Evolutionary conservation across 64 coral and sea anemone genomes (phyloP), one percentile per base, ranked within the genome.

Genomic region (Montipora cactus): DNA sequence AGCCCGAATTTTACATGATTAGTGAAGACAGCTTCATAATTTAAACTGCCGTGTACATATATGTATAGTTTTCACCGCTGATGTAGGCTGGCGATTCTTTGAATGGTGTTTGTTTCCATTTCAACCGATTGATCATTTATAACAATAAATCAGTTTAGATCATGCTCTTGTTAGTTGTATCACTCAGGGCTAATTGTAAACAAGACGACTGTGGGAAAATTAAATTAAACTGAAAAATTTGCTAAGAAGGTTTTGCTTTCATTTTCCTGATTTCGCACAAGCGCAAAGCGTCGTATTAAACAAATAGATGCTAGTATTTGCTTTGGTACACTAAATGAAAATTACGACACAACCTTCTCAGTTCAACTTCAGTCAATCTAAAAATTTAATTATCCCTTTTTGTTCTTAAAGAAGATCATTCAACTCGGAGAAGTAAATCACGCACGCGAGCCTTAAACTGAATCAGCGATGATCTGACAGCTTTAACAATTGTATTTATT

Each of bases 311-410:
- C 46, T 46, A 71, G 44, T 86, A 71, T 86, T 86, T 86, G 44
- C 82, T 28, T 46, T 50, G 47, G 51, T 86, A 86, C 82, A 86
- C 64, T 86, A 86, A 86, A 86, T 86, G 7, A 71, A 86, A 86
- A 86, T 86, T 72, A 72, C 49, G 82, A 86, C 82, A 71, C 64
- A 23, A 45, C 46, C 7, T 22, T 49, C 82, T 50, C 37, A 37
- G 37, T 37, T 37, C 37, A 23, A 86, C 62, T 86, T 86, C 66
- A 86, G 64, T 45, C 6, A 71, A 51, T 86, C 66, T 22, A 72
- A 59, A 86, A 86, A 86, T 71, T 86, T 86, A 86, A 86, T 86
- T 86, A 86, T 71, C 82, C 50, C 64, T 72, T 50, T 86, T 86
- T 86, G 82, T 72, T 44, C n/a, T 5, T 22, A 16, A 86, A 86